Percentiles rank a stretch among this genome's conserved stretches.
phyloP scores from a whole-genome alignment of 2,797 vertebrate genomes.

The Smutsia gigantea region DNA sequence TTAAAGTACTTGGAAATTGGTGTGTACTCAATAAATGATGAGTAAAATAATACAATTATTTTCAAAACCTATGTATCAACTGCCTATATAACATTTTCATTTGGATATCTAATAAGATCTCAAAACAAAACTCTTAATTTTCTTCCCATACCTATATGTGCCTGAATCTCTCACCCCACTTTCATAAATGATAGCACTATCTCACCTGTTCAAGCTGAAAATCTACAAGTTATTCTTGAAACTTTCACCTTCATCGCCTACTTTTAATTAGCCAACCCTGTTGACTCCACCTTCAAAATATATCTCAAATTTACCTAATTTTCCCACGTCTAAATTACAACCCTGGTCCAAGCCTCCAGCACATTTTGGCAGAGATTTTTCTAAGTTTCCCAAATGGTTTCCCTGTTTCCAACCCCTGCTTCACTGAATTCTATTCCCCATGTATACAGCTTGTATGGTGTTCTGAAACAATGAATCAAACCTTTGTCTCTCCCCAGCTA shows the following conservation, averaged over 20 bases:
- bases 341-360: neutral
- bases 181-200: neutral
- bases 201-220: neutral
- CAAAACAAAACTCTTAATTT: conserved; percentile 24
- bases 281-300: neutral
- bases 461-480: conserved; percentile 8
- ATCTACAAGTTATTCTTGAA: neutral
- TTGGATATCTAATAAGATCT: neutral
- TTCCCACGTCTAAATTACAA: neutral
- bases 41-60: conserved; percentile 6
- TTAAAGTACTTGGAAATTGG: neutral
- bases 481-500: neutral
- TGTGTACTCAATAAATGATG: neutral
- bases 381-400: neutral
- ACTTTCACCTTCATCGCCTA: neutral
- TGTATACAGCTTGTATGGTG: neutral
- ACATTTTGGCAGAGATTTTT: neutral
- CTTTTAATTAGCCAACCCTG: neutral
- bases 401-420: neutral
- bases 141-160: neutral
- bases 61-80: neutral
- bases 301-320: neutral
- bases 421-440: neutral
- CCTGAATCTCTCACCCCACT: neutral
- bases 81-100: neutral